Percentiles rank a stretch among this genome's conserved stretches.
Evolutionary conservation across 1,140 invertebrate genomes (phyloP).

Genomic region (Cotesia vestalis): DNA sequence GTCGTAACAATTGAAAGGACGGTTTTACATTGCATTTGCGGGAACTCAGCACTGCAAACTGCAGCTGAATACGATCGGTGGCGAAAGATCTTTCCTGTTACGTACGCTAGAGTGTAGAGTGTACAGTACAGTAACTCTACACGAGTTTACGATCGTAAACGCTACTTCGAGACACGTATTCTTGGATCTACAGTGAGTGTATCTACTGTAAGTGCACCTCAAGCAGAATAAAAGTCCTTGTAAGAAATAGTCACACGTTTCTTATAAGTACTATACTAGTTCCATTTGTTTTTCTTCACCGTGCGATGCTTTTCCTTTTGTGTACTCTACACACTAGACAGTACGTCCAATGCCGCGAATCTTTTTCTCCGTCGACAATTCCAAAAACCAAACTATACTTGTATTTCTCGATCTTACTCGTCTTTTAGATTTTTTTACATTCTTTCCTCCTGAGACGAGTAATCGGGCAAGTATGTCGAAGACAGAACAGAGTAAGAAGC

Average conservation of each 20-base stretch:
- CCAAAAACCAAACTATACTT: too few species aligned
- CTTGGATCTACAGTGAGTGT: too few species aligned
- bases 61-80: constrained; percentile 8
- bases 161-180: too few species aligned
- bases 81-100: constrained; percentile 6
- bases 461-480: background rate
- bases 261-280: constrained; percentile 39
- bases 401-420: background rate
- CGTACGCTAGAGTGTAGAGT: background rate
- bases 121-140: too few species aligned
- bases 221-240: constrained; percentile 22
- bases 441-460: constrained; percentile 10
- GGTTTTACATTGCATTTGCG: constrained; percentile 3
- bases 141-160: too few species aligned
- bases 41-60: background rate
- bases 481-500: background rate
- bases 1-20: constrained; percentile 23
- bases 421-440: constrained; percentile 1
- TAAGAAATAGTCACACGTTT: constrained; percentile 42
- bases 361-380: background rate
- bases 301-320: background rate
- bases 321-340: too few species aligned
- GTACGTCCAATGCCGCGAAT: too few species aligned
- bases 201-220: background rate
- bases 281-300: constrained; percentile 44